Conservation (phyloP, 2,113 vertebrate genomes). For the Opisthocomus hoazin region DNA sequence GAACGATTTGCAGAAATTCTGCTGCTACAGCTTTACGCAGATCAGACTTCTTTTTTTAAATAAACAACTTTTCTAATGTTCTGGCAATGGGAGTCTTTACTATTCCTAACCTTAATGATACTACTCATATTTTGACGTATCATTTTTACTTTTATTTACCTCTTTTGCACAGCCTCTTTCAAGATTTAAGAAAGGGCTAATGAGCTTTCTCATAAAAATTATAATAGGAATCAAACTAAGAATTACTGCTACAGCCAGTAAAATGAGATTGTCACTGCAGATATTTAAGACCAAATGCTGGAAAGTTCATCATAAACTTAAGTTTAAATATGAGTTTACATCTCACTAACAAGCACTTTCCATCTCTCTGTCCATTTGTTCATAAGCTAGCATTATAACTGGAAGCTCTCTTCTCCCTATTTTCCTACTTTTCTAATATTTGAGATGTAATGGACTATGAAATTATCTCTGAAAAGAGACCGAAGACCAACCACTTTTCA, state of each 20-base stretch:
- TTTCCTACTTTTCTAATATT: background rate
- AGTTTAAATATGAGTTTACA: background rate
- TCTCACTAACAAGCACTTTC: background rate
- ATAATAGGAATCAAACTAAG: background rate
- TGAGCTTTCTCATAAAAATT: background rate
- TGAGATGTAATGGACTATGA: background rate
- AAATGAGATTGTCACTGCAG: background rate
- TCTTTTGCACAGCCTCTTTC: background rate
- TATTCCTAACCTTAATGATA: background rate
- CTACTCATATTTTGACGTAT: background rate
- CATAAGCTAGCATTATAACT: background rate
- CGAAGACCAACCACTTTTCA: background rate
- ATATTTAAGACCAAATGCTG: background rate
- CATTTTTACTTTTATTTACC: background rate
- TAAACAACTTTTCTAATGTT: background rate
- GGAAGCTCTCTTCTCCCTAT: background rate
- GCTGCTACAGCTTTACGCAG: background rate
- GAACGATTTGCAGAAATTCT: background rate
- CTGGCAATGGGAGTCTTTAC: background rate
- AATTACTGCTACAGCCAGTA: background rate
- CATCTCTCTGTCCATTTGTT: background rate
- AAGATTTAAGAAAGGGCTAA: background rate
- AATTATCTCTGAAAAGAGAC: background rate
- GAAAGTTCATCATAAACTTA: background rate
- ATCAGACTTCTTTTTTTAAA: background rate